Evolutionary conservation across 2,888 invertebrate genomes (phyloP).

Genomic region (Stenotaenia linearis): DNA sequence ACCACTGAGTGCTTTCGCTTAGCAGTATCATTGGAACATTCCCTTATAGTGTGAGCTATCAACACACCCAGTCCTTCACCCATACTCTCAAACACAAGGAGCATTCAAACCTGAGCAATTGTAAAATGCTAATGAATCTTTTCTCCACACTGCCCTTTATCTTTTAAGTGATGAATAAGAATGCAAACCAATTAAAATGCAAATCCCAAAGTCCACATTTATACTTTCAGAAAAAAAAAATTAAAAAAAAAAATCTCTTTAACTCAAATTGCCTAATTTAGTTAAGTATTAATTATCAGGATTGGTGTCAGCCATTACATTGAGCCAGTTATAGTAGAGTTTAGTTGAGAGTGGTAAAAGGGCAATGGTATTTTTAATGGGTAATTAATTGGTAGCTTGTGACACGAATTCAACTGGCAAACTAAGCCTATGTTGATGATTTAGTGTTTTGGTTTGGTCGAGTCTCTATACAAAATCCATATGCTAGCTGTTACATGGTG

Average conservation of each 20-base stretch:
- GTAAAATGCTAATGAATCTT: background rate
- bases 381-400: constrained; percentile 11
- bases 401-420: background rate
- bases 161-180: background rate
- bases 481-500: background rate
- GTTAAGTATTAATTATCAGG: constrained; percentile 1
- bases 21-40: constrained; percentile 6
- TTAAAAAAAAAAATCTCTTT: background rate
- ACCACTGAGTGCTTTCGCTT: constrained; percentile 10
- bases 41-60: background rate
- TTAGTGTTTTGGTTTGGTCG: constrained; percentile 11
- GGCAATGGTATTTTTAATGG: background rate
- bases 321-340: background rate
- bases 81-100: background rate
- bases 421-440: background rate
- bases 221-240: background rate
- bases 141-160: background rate
- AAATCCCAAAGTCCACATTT: background rate
- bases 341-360: background rate
- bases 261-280: background rate
- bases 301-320: background rate
- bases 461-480: background rate
- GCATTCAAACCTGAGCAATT: background rate
- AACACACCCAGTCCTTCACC: background rate
- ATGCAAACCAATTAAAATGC: background rate